phyloP scores from a whole-genome alignment of 2,797 vertebrate genomes.

The Mus minutoides region DNA sequence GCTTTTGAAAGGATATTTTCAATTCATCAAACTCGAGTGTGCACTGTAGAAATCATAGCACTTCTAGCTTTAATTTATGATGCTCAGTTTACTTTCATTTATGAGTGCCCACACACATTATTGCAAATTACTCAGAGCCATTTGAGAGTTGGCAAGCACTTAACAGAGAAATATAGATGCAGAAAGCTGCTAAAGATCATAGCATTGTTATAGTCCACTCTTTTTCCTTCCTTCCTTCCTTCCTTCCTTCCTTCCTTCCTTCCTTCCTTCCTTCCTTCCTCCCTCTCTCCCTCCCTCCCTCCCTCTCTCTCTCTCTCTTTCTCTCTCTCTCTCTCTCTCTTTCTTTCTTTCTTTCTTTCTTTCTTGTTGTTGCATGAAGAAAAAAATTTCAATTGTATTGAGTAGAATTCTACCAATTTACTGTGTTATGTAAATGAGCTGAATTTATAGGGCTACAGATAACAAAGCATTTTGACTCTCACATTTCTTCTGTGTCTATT shows the following conservation, averaged over 20 bases:
- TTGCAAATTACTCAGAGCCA: background rate
- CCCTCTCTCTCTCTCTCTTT: too few species aligned
- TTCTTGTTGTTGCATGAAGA: background rate
- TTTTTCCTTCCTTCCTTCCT: background rate
- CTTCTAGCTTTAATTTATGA: conserved; percentile 57
- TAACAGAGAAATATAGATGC: background rate
- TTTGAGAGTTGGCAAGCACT: background rate
- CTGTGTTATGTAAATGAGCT: background rate
- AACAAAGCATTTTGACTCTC: background rate
- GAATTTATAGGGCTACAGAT: background rate
- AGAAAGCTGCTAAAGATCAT: background rate
- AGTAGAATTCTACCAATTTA: background rate
- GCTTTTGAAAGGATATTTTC: conserved; percentile 46
- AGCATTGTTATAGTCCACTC: background rate
- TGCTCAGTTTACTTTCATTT: conserved; percentile 19
- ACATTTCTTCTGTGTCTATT: background rate
- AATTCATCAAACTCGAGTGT: background rate
- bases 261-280: too few species aligned
- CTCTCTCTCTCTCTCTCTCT: too few species aligned
- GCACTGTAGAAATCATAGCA: background rate
- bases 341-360: background rate
- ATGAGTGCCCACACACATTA: background rate
- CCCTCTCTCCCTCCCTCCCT: too few species aligned
- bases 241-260: too few species aligned
- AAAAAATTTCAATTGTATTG: background rate